phyloP scores from a whole-genome alignment of 2,888 invertebrate species.

The Drosophila mulleri region DNA sequence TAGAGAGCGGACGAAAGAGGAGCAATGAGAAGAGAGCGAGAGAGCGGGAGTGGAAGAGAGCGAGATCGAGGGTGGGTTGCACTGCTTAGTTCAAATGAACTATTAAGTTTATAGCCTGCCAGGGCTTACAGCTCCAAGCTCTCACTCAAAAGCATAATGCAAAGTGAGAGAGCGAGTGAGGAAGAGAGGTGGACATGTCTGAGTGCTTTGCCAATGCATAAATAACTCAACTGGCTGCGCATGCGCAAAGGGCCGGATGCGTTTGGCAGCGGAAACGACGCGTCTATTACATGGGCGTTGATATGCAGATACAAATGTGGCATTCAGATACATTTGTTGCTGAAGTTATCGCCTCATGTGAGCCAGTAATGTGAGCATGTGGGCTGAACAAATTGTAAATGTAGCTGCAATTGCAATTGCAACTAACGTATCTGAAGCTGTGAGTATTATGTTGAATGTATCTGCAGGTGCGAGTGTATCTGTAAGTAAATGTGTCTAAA shows the following conservation, averaged over 20 bases:
- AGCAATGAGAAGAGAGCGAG: neutral
- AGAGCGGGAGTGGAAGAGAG: neutral
- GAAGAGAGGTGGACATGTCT: neutral
- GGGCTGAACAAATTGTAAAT: slow-evolving; percentile 51
- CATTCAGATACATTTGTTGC: slow-evolving; percentile 51
- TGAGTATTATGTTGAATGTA: neutral
- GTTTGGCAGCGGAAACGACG: slow-evolving; percentile 71
- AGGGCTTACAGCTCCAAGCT: neutral
- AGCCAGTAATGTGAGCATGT: slow-evolving; percentile 71
- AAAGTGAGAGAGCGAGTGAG: neutral
- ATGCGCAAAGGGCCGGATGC: slow-evolving; percentile 73
- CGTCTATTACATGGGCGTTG: slow-evolving; percentile 71
- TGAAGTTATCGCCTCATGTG: slow-evolving; percentile 41
- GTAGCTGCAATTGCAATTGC: slow-evolving; percentile 52
- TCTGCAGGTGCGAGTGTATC: neutral
- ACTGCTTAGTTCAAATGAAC: neutral
- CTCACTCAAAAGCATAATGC: slow-evolving; percentile 1
- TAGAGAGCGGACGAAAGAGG: neutral
- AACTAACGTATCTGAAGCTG: slow-evolving; percentile 45
- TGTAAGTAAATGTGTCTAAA: neutral
- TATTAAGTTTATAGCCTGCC: slow-evolving; percentile 1
- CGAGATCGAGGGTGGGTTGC: neutral
- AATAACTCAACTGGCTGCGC: slow-evolving; percentile 68
- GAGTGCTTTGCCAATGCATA: slow-evolving; percentile 47
- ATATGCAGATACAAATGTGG: slow-evolving; percentile 55